Evolutionary conservation across 2,113 vertebrate genomes (phyloP).

Genomic region (Ahaetulla prasina): DNA sequence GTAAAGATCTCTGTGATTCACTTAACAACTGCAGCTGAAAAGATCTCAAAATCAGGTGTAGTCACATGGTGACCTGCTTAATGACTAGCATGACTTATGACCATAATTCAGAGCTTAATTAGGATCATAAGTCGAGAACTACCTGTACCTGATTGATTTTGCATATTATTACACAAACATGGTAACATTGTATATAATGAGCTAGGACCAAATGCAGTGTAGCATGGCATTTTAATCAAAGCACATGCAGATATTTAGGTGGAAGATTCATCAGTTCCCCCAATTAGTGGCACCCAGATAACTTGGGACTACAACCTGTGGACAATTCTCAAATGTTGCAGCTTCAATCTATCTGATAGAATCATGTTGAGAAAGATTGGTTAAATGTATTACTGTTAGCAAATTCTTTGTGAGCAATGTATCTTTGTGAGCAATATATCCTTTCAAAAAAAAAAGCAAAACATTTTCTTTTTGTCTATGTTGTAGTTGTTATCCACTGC

Average conservation of each 20-base stretch:
- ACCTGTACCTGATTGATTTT: neutral
- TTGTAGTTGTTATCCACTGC: slow-evolving; percentile 86
- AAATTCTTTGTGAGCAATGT: neutral
- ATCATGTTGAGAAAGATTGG: neutral
- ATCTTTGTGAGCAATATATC: neutral
- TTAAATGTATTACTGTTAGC: neutral
- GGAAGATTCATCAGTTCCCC: neutral
- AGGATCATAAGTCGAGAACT: neutral
- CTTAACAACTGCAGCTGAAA: neutral
- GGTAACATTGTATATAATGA: neutral
- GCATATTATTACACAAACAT: neutral
- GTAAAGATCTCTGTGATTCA: neutral
- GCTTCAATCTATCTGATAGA: neutral
- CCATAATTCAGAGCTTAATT: neutral
- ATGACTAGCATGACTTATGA: neutral
- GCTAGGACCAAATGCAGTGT: neutral
- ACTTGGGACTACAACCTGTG: neutral
- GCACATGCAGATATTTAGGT: neutral
- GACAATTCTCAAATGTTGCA: neutral
- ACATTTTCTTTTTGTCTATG: slow-evolving; percentile 15
- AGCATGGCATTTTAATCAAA: neutral
- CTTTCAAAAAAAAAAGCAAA: neutral
- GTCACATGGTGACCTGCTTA: neutral
- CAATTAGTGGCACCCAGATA: neutral
- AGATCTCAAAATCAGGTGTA: neutral